These are phyloP conservation scores for Drosophila tristis DNA, from an alignment of 1,140 invertebrate species.

Conservation along the genomic window DNA sequence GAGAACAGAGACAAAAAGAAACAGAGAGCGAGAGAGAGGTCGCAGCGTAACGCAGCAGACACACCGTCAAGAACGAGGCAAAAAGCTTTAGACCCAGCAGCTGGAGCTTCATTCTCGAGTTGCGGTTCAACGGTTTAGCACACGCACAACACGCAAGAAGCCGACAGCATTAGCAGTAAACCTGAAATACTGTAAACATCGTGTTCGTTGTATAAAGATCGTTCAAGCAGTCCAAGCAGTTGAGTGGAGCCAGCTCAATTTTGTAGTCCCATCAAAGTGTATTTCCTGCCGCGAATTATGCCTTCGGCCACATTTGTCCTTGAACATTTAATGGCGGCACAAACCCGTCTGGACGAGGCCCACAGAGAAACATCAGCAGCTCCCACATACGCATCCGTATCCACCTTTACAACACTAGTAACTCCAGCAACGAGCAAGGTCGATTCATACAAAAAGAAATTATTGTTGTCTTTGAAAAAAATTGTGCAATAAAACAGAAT, in stretches of 20 bases:
- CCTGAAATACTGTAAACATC: too few relatives aligned
- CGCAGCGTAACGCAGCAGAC: constrained; percentile 6
- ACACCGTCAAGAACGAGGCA: constrained; percentile 40
- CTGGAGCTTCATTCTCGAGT: constrained; percentile 75
- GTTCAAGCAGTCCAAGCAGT: constrained; percentile 26
- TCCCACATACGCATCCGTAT: not conserved
- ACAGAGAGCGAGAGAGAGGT: not conserved
- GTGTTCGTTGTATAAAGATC: too few relatives aligned
- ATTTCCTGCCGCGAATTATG: constrained; percentile 52
- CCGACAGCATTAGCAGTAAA: not conserved
- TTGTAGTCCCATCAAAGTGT: not conserved
- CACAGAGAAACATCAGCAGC: constrained; percentile 14
- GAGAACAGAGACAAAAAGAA: constrained; percentile 13
- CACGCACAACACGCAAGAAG: constrained; percentile 24
- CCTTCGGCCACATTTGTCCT: constrained; percentile 75
- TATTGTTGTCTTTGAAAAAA: constrained; percentile 62
- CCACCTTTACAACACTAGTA: not conserved
- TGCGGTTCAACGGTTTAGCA: constrained; percentile 69
- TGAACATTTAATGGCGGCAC: constrained; percentile 79
- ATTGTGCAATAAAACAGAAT: constrained; percentile 66
- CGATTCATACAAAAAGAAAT: constrained; percentile 61
- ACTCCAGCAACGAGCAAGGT: constrained; percentile 11
- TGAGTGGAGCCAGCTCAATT: constrained; percentile 15
- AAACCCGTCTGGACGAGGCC: constrained; percentile 68
- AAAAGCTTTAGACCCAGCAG: constrained; percentile 71